Conservation (phyloP, 2,888 invertebrate species). For the Watsonalla cultraria region DNA sequence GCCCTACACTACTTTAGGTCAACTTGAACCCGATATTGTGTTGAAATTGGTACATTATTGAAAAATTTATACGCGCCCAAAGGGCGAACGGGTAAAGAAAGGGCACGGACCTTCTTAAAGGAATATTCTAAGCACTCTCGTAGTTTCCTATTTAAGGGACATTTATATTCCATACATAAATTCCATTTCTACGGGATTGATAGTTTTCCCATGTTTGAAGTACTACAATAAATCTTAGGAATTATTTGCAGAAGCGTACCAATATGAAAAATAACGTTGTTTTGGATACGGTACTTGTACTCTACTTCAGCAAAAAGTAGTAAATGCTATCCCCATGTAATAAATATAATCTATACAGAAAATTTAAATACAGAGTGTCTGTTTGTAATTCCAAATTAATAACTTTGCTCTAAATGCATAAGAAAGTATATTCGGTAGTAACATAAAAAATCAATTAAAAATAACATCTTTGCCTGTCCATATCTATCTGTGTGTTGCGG, state of each 20-base stretch:
- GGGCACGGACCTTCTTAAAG: conserved; percentile 16
- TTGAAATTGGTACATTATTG: conserved; percentile 50
- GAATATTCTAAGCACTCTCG: conserved; percentile 13
- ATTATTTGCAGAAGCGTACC: background rate
- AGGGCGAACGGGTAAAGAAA: conserved; percentile 16
- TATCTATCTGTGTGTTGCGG: too few relatives aligned
- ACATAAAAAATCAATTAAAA: too few relatives aligned
- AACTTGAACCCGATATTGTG: conserved; percentile 45
- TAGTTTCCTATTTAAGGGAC: conserved; percentile 25
- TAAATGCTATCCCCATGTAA: too few relatives aligned
- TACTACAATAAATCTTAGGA: background rate
- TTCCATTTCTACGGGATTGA: conserved; percentile 17
- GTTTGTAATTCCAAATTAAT: too few relatives aligned
- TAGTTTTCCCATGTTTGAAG: background rate
- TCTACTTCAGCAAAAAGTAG: too few relatives aligned
- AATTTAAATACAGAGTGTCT: too few relatives aligned
- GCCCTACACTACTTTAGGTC: conserved; percentile 33
- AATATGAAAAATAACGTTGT: too few relatives aligned
- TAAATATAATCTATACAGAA: too few relatives aligned
- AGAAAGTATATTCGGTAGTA: too few relatives aligned
- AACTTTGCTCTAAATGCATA: too few relatives aligned
- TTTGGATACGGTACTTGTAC: too few relatives aligned
- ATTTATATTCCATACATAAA: conserved; percentile 33
- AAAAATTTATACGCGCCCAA: conserved; percentile 37
- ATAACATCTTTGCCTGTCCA: too few relatives aligned